Percentiles rank a stretch among this genome's conserved stretches.
Conservation (phyloP, 1,140 invertebrate genomes). For the Ips typographus region DNA sequence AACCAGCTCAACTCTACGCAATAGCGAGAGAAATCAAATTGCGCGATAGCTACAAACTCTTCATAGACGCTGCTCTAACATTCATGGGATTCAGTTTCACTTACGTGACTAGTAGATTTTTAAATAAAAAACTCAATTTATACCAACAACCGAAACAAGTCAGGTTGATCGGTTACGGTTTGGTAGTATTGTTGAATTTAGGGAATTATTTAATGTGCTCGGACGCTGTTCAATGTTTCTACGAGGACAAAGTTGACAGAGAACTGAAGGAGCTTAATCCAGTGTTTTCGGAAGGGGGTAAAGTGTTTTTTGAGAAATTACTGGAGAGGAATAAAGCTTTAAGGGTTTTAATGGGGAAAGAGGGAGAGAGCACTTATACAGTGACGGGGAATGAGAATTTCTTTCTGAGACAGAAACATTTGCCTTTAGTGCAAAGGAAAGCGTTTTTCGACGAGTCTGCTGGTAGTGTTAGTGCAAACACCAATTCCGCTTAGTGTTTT, state of each 20-base stretch:
- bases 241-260: slow-evolving; percentile 64
- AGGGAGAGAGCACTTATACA: slow-evolving; percentile 62
- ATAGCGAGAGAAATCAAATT: slow-evolving; percentile 71
- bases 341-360: slow-evolving; percentile 62
- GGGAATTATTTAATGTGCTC: slow-evolving; percentile 65
- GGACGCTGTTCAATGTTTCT: slow-evolving; percentile 62
- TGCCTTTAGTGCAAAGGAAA: slow-evolving; percentile 65
- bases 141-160: slow-evolving; percentile 55
- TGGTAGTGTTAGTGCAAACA: too few relatives aligned
- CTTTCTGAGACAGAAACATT: slow-evolving; percentile 61
- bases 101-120: slow-evolving; percentile 55
- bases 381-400: slow-evolving; percentile 69
- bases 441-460: slow-evolving; percentile 58
- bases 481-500: too few relatives aligned
- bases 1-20: slow-evolving; percentile 75
- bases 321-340: slow-evolving; percentile 72
- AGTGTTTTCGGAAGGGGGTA: slow-evolving; percentile 68
- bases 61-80: slow-evolving; percentile 57
- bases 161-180: slow-evolving; percentile 59
- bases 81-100: slow-evolving; percentile 52
- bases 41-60: slow-evolving; percentile 58
- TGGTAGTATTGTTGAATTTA: slow-evolving; percentile 59
- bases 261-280: slow-evolving; percentile 59
- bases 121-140: slow-evolving; percentile 60
- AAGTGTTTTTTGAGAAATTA: slow-evolving; percentile 73